A percentile compares a stretch with the other conserved stretches of the same genome.
phyloP scores from a whole-genome alignment of 2,797 vertebrate species.

The Lycodopsis pacificus region DNA sequence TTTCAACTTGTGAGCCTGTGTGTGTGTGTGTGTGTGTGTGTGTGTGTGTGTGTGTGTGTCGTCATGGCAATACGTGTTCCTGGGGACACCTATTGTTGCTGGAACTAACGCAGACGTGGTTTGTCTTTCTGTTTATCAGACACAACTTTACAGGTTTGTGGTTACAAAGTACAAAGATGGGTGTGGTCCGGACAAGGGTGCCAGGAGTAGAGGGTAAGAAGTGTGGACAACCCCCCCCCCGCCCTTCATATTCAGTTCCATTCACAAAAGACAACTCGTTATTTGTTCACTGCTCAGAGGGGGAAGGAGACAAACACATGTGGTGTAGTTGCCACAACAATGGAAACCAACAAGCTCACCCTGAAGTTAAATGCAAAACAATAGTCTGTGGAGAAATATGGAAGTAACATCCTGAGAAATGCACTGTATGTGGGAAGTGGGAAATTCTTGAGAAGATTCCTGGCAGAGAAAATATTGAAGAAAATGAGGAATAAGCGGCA shows the following conservation, averaged over 20 bases:
- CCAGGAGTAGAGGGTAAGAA: background rate
- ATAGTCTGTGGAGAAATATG: background rate
- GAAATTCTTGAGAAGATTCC: constrained; percentile 55
- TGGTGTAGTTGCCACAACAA: background rate
- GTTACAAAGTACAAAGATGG: background rate
- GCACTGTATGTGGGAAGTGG: constrained; percentile 36
- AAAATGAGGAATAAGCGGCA: constrained; percentile 59
- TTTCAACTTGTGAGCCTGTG: background rate
- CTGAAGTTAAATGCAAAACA: constrained; percentile 33
- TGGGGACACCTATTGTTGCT: background rate
- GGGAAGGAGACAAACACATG: background rate
- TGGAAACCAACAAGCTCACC: background rate
- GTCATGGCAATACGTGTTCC: background rate
- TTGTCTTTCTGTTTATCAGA: too few species aligned
- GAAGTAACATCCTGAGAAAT: constrained; percentile 22
- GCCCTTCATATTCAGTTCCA: background rate
- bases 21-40: background rate
- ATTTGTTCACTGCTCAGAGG: background rate
- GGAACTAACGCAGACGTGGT: background rate
- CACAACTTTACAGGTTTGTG: background rate
- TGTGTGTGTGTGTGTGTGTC: background rate
- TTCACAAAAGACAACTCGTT: background rate
- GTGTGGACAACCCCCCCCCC: background rate
- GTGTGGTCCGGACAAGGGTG: background rate
- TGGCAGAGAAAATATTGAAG: constrained; percentile 62